Conservation (phyloP, 2,797 vertebrate genomes). For the Sebastes iracundus region DNA sequence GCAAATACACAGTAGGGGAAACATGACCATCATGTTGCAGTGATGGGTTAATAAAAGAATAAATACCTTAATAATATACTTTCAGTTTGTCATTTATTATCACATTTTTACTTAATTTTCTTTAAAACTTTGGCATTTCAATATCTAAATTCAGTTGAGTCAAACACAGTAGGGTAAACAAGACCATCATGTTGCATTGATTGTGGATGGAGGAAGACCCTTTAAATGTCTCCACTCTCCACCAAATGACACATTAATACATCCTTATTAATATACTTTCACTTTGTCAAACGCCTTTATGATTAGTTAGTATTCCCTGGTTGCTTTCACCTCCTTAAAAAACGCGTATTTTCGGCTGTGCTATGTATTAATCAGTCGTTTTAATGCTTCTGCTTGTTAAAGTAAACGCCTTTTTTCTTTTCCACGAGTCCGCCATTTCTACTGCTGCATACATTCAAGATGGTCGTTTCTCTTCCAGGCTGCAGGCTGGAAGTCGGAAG, state of each 20-base stretch:
- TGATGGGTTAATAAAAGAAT: no score
- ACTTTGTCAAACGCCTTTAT: no score
- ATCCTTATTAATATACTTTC: not conserved
- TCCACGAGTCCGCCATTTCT: conserved; percentile 73
- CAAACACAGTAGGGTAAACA: no score
- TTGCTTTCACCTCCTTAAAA: not conserved
- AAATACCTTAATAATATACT: no score
- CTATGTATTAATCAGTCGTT: accelerated
- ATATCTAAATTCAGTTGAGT: no score
- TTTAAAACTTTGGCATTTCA: no score
- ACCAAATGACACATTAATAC: not conserved
- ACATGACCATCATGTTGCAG: no score
- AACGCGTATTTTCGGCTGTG: not conserved
- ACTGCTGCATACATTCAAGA: conserved; percentile 61
- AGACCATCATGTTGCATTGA: no score
- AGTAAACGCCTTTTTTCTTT: conserved; percentile 2
- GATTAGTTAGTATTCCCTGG: not conserved
- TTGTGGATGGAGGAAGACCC: no score
- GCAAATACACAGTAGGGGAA: not conserved
- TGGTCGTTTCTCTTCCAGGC: conserved; percentile 49
- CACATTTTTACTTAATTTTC: no score
- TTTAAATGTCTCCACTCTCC: not conserved
- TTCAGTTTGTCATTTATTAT: no score
- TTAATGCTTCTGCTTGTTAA: not conserved
- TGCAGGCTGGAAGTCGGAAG: not conserved